Percentiles rank a stretch among this genome's conserved stretches.
Evolutionary conservation across 2,797 vertebrate species (phyloP).

Genomic region (Falco berigora): DNA sequence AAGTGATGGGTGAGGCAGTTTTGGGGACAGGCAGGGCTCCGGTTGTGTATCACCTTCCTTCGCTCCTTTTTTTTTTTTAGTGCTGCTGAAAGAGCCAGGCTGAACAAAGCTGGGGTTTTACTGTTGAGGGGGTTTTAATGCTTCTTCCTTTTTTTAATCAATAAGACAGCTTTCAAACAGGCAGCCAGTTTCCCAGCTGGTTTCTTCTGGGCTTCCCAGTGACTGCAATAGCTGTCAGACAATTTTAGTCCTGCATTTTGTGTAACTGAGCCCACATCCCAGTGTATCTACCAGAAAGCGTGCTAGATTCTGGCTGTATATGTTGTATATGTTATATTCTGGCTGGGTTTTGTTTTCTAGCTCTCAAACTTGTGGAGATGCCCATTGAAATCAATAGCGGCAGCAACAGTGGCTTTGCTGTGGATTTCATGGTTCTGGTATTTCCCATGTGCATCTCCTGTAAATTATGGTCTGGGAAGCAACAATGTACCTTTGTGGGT

Average conservation of each 20-base stretch:
- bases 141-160: neutral
- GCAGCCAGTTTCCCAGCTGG: neutral
- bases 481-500: neutral
- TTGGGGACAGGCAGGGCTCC: neutral
- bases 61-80: neutral
- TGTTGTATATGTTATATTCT: neutral
- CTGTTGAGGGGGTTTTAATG: neutral
- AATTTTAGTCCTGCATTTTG: neutral
- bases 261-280: neutral
- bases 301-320: neutral
- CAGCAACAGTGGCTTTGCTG: neutral
- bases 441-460: neutral
- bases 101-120: neutral
- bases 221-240: neutral
- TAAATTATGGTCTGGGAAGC: neutral
- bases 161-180: neutral
- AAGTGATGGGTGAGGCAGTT: neutral
- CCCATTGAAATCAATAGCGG: neutral
- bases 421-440: neutral
- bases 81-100: neutral
- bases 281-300: neutral
- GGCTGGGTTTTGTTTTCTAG: neutral
- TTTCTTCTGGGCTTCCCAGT: neutral
- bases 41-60: neutral
- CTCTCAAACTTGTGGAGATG: neutral